Evolutionary conservation across 2,113 vertebrate species (phyloP).

Genomic region (Melanotaenia duboulayi): DNA sequence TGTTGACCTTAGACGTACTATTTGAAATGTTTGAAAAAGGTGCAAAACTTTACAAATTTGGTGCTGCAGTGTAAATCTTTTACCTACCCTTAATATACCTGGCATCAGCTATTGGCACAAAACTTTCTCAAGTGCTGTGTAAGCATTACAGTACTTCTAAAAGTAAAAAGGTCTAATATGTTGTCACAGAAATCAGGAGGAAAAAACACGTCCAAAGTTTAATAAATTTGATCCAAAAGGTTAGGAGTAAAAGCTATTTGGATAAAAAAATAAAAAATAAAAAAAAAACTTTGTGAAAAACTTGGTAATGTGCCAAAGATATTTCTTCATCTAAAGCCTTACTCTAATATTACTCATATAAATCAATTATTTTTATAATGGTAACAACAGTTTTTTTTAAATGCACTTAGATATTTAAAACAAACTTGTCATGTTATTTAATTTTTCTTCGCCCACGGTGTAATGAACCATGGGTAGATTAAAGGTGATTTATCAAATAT

Average conservation of each 20-base stretch:
- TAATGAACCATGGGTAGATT: not conserved
- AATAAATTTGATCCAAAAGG: constrained; percentile 86
- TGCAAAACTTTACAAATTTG: no score
- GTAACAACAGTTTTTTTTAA: no score
- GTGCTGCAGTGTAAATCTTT: not conserved
- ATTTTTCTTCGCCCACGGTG: no score
- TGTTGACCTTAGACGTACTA: no score
- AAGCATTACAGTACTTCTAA: constrained; percentile 21
- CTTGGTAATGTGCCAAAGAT: constrained; percentile 44
- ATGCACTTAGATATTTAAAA: no score
- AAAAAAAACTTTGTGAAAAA: no score
- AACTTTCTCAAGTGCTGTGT: not conserved
- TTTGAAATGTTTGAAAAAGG: no score
- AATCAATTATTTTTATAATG: no score
- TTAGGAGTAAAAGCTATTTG: constrained; percentile 78
- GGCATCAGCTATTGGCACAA: not conserved
- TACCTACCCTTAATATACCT: not conserved
- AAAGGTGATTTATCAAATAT: not conserved
- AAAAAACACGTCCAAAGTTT: constrained; percentile 75
- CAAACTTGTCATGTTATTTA: no score
- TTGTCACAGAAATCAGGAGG: constrained; percentile 77
- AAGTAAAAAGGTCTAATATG: constrained; percentile 84
- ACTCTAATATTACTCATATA: no score
- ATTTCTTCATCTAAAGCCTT: not conserved
- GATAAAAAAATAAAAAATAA: no score